A percentile compares a stretch with the other conserved stretches of the same genome.
phyloP scores from a whole-genome alignment of 2,797 vertebrate genomes.

The Pseudocheirus occidentalis region DNA sequence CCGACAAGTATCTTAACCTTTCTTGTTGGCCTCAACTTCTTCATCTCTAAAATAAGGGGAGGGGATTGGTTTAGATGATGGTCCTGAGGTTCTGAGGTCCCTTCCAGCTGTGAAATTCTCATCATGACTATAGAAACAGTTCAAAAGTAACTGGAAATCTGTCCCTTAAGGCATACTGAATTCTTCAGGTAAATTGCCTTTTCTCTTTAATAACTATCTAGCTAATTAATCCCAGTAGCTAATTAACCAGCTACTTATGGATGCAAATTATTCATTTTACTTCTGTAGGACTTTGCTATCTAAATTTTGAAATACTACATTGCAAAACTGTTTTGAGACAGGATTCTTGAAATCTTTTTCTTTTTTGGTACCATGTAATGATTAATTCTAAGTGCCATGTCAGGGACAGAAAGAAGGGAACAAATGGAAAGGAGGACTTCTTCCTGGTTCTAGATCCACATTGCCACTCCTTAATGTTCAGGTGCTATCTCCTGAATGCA shows the following conservation, averaged over 20 bases:
- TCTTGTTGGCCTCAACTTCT: neutral
- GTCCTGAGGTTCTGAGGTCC: neutral
- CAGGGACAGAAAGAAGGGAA: neutral
- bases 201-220: neutral
- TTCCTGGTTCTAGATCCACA: neutral
- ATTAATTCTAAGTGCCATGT: neutral
- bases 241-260: neutral
- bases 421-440: neutral
- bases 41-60: neutral
- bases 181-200: neutral
- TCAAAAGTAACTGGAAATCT: neutral
- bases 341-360: neutral
- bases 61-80: neutral
- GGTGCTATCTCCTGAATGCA: neutral
- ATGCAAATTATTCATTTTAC: neutral
- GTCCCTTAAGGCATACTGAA: neutral
- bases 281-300: neutral
- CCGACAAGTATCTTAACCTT: neutral
- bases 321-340: neutral
- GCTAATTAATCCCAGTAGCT: neutral
- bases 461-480: neutral
- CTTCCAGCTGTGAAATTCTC: neutral
- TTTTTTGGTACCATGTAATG: neutral
- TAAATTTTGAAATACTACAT: neutral
- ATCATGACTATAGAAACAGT: neutral